Base-by-base conservation (phyloP, 2,113 vertebrate species). In the Lepidothrix coronata region DNA sequence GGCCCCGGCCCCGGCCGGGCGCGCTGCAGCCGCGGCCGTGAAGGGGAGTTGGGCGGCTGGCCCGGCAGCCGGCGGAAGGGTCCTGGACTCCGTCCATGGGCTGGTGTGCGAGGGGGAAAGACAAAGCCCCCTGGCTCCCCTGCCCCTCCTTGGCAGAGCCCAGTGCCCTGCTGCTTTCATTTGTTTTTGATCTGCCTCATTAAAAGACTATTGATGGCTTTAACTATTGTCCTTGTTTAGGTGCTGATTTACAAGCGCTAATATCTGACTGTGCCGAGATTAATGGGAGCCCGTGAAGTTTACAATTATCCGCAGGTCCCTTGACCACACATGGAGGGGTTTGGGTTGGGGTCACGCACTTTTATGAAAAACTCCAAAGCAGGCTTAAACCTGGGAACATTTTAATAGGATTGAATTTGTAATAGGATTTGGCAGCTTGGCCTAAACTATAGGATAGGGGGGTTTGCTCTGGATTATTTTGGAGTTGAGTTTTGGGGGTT, bases 141-240 rank as follows among this genome's bases (percentile, higher is more conserved):
- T 95, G 92, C 93, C 96, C 97, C 97, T 96, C 95, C 90, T 97
- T 97, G 97, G 98, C 97, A 97, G 97, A 98, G 98, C 97, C 91
- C 30, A 96, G 95, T 95, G 96, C 96, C 98, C 98, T 95, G 98
- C 98, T 98, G 98, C 97, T 98, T 98, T 96, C 98, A 98, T 98
- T 98, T 98, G 98, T 98, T 98, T 98, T 98, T 98, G 98, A 98
- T 98, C 98, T 98, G 98, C 98, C 98, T 98, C 98, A 98, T 98
- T 98, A 98, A 98, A 98, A 98, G 98, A 98, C 98, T 98, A 98
- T 98, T 98, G 98, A 98, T 98, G 98, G 98, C 97, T 98, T 98
- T 98, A 98, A 98, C 98, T 95, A 98, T 98, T 98, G 98, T 98
- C 98, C 98, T 98, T 98, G 98, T 98, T 98, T 98, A 98, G 98